Base-by-base conservation (phyloP, 1,140 invertebrate species). In the Ridgeia piscesae region DNA sequence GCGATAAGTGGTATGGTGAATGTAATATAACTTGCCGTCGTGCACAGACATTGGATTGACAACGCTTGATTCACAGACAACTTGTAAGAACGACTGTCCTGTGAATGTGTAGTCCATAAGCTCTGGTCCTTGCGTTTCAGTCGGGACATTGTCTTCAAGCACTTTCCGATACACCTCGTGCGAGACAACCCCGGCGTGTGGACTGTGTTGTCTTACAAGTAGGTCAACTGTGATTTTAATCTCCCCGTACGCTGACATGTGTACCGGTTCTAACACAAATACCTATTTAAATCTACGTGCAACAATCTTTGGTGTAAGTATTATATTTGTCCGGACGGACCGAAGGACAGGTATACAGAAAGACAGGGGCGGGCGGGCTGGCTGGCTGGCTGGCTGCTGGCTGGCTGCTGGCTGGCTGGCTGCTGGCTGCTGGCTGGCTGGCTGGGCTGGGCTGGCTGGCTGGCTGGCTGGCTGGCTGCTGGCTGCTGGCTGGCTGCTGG, bases 191-290 rank as follows among this genome's bases (percentile, higher is more conserved):
- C 95, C 0, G 95, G 94, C 48, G 94, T 94, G 91, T 95, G 95
- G 95, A 94, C 94, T 91, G 94, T 94, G 1, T 77, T 95, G 11
- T 94, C 94, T 92, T 95, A 95, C 93, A 95, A 95, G 95, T 95
- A 93, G 92, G 94, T 93, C 21, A 48, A 33, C 9, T 8, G 91
- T 33, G 31, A n/a, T 91, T 34, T 8, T 42, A 6, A 34, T n/a
- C n/a, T n/a, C n/a, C n/a, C n/a, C n/a, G n/a, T n/a, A n/a, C n/a
- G n/a, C n/a, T n/a, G n/a, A n/a, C n/a, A n/a, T n/a, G n/a, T n/a
- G n/a, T n/a, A 34, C 6, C 91, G 4, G 33, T 42, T 11, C 42
- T 42, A 6, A 42, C 42, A 6, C 35, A 91, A 34, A 91, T 91
- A 91, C 34, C 27, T 91, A 91, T n/a, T n/a, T 34, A 89, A 8